Conservation (phyloP, 2,888 invertebrate genomes). For the Callosobruchus maculatus region DNA sequence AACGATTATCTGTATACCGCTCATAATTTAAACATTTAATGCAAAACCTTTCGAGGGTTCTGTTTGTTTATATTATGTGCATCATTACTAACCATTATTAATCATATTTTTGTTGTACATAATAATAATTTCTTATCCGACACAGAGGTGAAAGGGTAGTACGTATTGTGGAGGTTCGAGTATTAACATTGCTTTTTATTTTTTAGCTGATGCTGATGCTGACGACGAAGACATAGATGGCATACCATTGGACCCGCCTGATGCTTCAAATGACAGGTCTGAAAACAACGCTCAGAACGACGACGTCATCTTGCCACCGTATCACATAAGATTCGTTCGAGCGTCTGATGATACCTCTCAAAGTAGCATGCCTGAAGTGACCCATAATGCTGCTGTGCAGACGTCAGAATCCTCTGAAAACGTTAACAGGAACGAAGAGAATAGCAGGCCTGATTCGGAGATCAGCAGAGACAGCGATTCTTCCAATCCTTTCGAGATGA, state of each 20-base stretch:
- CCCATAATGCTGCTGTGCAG: constrained; percentile 27
- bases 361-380: constrained; percentile 20
- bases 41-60: too few species aligned
- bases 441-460: constrained; percentile 28
- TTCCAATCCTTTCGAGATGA: constrained; percentile 27
- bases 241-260: constrained; percentile 31
- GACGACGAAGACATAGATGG: constrained; percentile 39
- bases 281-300: constrained; percentile 22
- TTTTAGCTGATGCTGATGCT: constrained; percentile 14
- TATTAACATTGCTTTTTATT: not conserved
- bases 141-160: too few species aligned
- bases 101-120: too few species aligned
- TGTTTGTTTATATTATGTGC: too few species aligned
- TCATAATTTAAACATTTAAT: too few species aligned
- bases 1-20: too few species aligned
- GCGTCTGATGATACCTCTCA: constrained; percentile 23
- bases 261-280: constrained; percentile 25
- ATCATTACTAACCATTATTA: too few species aligned
- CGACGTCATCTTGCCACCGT: constrained; percentile 23
- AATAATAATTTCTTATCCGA: too few species aligned
- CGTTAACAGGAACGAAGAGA: constrained; percentile 22
- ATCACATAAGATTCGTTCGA: constrained; percentile 20
- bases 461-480: constrained; percentile 25
- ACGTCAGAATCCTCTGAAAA: constrained; percentile 20
- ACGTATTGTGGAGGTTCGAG: too few species aligned